Evolutionary conservation across 2,797 vertebrate genomes (phyloP).

Genomic region (Gymnopithys bicolor): DNA sequence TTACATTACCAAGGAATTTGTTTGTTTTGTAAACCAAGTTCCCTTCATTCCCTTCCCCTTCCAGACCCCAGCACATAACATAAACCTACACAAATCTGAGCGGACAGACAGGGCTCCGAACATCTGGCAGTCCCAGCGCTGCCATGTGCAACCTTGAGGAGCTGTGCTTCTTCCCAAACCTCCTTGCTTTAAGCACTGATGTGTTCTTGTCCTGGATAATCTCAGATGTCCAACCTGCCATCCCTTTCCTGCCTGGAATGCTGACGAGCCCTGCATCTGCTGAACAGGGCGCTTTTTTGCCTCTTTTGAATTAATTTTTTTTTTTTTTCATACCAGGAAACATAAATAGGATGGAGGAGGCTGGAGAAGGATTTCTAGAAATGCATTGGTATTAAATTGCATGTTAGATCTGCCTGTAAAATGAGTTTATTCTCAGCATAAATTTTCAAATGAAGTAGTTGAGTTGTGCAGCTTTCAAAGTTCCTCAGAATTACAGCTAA

Average conservation of each 20-base stretch:
- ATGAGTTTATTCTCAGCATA: background rate
- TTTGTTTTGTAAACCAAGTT: slow-evolving; percentile 85
- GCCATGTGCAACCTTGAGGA: background rate
- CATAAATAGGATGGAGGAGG: background rate
- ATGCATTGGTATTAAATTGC: background rate
- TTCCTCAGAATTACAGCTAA: background rate
- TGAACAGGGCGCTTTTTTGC: background rate
- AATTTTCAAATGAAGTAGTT: background rate
- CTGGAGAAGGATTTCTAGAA: background rate
- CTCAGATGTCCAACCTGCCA: slow-evolving; percentile 47
- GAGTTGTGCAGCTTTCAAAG: background rate
- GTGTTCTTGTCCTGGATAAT: slow-evolving; percentile 17
- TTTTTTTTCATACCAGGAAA: background rate
- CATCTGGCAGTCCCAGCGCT: slow-evolving; percentile 9
- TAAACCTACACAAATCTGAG: slow-evolving; percentile 44
- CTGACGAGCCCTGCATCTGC: background rate
- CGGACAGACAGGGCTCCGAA: background rate
- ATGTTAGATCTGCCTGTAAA: background rate
- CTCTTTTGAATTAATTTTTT: background rate
- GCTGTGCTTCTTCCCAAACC: background rate
- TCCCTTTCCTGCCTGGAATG: slow-evolving; percentile 10
- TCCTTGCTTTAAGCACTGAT: background rate
- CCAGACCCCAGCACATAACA: slow-evolving; percentile 10
- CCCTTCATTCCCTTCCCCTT: slow-evolving; percentile 63
- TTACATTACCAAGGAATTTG: slow-evolving; percentile 82